Conservation (phyloP, 2,888 invertebrate genomes). For the Athripsodes cinereus region DNA sequence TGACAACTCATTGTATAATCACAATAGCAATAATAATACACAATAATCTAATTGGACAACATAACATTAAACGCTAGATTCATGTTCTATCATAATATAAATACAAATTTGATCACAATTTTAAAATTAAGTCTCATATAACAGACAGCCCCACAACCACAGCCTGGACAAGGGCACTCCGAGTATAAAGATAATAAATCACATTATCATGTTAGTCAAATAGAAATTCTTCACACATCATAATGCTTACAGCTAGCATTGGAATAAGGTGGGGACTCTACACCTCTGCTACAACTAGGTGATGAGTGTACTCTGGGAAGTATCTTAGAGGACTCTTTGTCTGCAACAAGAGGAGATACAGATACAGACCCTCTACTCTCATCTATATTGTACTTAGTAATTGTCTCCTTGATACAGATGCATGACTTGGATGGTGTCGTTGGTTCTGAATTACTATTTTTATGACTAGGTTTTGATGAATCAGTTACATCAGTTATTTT, state of each 20-base stretch:
- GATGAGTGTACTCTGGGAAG: constrained; percentile 20
- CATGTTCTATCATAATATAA: too few relatives aligned
- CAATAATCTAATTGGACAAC: too few relatives aligned
- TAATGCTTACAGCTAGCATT: background rate
- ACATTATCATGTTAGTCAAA: background rate
- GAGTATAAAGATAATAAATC: background rate
- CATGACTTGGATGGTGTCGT: background rate
- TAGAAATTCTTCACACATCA: background rate
- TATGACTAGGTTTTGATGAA: background rate
- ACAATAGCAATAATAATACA: too few relatives aligned
- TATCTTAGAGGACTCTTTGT: background rate
- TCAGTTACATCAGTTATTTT: background rate
- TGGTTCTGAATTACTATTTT: background rate
- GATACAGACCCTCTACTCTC: too few relatives aligned
- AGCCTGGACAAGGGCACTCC: too few relatives aligned
- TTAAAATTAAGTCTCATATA: too few relatives aligned
- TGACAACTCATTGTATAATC: too few relatives aligned
- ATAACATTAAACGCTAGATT: too few relatives aligned
- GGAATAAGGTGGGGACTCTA: background rate
- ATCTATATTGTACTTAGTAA: background rate
- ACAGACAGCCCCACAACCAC: too few relatives aligned
- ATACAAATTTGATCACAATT: too few relatives aligned
- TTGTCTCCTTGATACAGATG: background rate
- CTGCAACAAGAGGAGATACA: background rate
- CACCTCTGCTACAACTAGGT: constrained; percentile 20